These are phyloP conservation scores for Diabrotica undecimpunctata DNA, from an alignment of 1,140 invertebrate species.

Conservation along the genomic window DNA sequence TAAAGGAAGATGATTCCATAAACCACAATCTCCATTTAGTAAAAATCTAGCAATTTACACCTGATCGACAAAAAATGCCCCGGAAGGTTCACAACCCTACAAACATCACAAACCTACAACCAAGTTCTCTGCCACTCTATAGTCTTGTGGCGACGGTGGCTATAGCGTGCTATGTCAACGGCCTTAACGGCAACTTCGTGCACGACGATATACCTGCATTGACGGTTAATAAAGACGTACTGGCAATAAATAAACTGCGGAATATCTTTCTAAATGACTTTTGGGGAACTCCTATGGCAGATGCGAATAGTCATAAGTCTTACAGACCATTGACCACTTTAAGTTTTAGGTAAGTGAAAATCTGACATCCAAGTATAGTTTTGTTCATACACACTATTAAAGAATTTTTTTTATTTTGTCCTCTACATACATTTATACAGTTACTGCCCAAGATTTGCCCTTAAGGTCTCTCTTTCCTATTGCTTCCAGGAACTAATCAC, in stretches of 20 bases:
- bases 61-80: too few species aligned
- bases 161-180: conserved; percentile 71
- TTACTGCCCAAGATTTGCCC: too few species aligned
- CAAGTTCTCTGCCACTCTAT: conserved; percentile 49
- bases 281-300: conserved; percentile 87
- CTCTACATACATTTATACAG: too few species aligned
- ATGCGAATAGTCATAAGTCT: conserved; percentile 78
- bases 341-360: conserved; percentile 70
- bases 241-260: conserved; percentile 60
- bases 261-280: conserved; percentile 81
- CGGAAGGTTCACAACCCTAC: too few species aligned
- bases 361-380: too few species aligned
- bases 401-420: too few species aligned
- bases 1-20: too few species aligned
- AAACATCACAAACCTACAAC: not conserved
- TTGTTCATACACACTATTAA: too few species aligned
- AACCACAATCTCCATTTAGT: too few species aligned
- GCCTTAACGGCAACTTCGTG: conserved; percentile 79
- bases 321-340: conserved; percentile 79
- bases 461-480: too few species aligned
- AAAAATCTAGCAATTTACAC: too few species aligned
- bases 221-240: conserved; percentile 78
- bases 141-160: conserved; percentile 61
- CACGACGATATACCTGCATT: conserved; percentile 90
- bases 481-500: too few species aligned